Evolutionary conservation across 2,797 vertebrate genomes (phyloP), one percentile per base, ranked within the genome.

Genomic region (Lagodon rhomboides): DNA sequence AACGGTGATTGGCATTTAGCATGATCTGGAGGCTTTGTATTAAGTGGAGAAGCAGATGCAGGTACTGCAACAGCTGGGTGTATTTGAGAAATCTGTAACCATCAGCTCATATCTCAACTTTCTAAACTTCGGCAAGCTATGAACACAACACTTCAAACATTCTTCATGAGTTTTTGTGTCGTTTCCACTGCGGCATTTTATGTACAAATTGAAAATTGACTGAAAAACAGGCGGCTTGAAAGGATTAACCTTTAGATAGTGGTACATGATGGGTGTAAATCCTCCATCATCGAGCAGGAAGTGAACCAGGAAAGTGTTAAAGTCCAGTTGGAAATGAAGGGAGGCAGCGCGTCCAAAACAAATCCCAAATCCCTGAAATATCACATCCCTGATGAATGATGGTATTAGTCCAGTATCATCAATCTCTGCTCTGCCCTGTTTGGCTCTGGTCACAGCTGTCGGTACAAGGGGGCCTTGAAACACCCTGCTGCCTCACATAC

Each of bases 371-470:
- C 77, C 78, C 79, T 73, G 83, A 85, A 89, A 86, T 86, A 86
- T 90, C 85, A 75, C 85, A 79, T 90, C 79, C 80, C 78, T 61
- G 87, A 90, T 89, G 88, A 93, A 87, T 91, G 88, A 91, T 88
- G 89, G 85, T 79, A 68, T 86, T 82, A 81, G 82, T 88, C 83
- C 81, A 65, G 78, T 87, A 82, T 91, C 91, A 93, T 94, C 92
- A 87, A 94, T 94, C 91, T 93, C 84, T 73, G 73, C 85, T 79
- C 85, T 87, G 89, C 86, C 85, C 87, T 73, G 85, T 84, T 89
- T 87, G 90, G 91, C 80, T 89, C 87, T 66, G 86, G 88, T 91
- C 93, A 94, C 93, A 92, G 93, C 93, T 94, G 90, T 90, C 84
- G 41, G 84, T 92, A 76, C 87, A 84, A 80, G 83, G 59, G 75